phyloP scores from a whole-genome alignment of 2,797 vertebrate species.

The Hybognathus amarus region DNA sequence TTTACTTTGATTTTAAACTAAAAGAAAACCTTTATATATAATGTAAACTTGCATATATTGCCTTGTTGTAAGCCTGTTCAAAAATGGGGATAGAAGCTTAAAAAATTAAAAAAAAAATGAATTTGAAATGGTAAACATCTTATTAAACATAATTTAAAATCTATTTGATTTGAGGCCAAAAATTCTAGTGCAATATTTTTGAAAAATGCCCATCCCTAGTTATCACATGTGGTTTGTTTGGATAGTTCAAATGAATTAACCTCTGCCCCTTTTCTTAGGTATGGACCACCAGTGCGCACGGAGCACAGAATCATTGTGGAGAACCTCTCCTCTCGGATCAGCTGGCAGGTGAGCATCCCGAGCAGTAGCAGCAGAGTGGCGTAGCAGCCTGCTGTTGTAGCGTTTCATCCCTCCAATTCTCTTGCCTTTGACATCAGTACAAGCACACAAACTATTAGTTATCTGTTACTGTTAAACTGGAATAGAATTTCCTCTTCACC shows the following conservation, averaged over 20 bases:
- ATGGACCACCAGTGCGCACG: conserved; percentile 90
- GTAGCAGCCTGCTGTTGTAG: conserved; percentile 4
- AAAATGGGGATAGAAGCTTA: too few relatives aligned
- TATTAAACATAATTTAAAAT: too few relatives aligned
- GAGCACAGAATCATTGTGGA: conserved; percentile 93
- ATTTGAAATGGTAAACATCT: too few relatives aligned
- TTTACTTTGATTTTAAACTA: too few relatives aligned
- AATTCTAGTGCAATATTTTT: too few relatives aligned
- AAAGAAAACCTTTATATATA: too few relatives aligned
- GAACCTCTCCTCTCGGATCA: conserved; percentile 91
- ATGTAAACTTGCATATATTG: too few relatives aligned
- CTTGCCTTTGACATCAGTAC: conserved; percentile 30
- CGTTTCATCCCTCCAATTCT: conserved; percentile 26
- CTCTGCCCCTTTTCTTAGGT: conserved; percentile 68
- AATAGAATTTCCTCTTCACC: conserved; percentile 29
- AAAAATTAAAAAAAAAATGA: too few relatives aligned
- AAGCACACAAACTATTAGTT: conserved; percentile 22
- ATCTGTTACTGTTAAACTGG: conserved; percentile 28
- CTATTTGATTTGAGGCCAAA: too few relatives aligned
- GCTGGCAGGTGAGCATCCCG: conserved; percentile 89
- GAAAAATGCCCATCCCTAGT: too few relatives aligned
- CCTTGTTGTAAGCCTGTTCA: too few relatives aligned
- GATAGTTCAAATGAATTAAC: background rate
- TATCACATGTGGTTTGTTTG: background rate
- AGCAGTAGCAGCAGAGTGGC: background rate